Evolutionary conservation across 2,797 vertebrate species (phyloP).

Genomic region (Esox lucius): DNA sequence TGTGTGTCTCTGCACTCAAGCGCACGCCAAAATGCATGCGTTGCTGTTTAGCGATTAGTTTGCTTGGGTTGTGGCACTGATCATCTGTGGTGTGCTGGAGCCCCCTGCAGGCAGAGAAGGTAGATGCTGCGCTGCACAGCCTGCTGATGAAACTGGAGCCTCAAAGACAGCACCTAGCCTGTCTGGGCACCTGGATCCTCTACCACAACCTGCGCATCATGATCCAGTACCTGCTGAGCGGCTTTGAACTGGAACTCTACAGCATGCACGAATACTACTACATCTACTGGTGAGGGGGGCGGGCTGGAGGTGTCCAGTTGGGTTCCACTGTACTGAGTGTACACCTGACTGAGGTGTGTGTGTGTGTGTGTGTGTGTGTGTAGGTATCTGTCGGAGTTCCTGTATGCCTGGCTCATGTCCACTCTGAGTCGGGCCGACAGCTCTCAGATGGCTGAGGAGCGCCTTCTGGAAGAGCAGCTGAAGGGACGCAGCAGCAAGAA

Average conservation of each 20-base stretch:
- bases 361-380: constrained; percentile 12
- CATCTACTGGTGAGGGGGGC: constrained; percentile 87
- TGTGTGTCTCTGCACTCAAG: too few species aligned
- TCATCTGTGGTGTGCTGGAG: neutral
- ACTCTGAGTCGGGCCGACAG: constrained; percentile 96
- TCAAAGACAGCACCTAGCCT: constrained; percentile 94
- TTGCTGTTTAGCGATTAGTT: neutral
- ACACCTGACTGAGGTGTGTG: neutral
- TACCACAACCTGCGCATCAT: constrained; percentile 98
- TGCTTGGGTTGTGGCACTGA: neutral
- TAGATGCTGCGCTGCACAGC: constrained; percentile 94
- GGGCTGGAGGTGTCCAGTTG: neutral
- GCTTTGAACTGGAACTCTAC: constrained; percentile 97
- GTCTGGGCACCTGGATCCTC: constrained; percentile 96
- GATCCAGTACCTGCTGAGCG: constrained; percentile 98
- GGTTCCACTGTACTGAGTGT: neutral
- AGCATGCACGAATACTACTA: constrained; percentile 99
- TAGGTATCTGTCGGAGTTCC: constrained; percentile 97
- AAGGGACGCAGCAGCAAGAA: constrained; percentile 98
- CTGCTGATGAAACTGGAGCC: constrained; percentile 97
- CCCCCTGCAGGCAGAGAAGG: constrained; percentile 88
- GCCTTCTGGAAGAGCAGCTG: constrained; percentile 94
- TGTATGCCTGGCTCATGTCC: constrained; percentile 99
- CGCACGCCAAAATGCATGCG: neutral
- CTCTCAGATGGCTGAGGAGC: constrained; percentile 97